Evolutionary conservation across 2,888 invertebrate genomes (phyloP), one percentile per base, ranked within the genome.

Genomic region (Troides aeacus): DNA sequence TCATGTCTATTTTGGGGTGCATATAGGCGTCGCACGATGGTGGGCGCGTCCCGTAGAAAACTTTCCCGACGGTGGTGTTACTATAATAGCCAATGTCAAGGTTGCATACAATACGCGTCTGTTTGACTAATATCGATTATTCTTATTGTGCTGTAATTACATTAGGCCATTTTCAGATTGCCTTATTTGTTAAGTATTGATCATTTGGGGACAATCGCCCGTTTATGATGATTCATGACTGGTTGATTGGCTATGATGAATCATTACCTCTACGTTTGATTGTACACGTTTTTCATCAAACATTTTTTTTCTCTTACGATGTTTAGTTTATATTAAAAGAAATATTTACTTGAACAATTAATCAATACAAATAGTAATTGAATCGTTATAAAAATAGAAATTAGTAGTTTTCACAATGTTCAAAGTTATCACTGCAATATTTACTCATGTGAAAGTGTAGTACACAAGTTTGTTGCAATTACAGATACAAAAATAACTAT

Each of bases 1-100:
- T 85, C 75, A 78, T 80, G 79, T 85, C 84, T 85, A 88, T 86
- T 88, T 86, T 77, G 78, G 83, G 84, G 81, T 76, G 73, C 79
- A 81, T 79, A 78, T 73, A 75, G 77, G 75, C 78, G 75, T 76
- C 75, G 75, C 74, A 76, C 74, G 76, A 67, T 73, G 72, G 72
- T 73, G 73, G 76, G 76, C 73, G 74, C 74, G 76, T 74, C 77
- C 78, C 66, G 70, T 75, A 71, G 73, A 74, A 74, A 74, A 74
- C 78, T 74, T 73, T 70, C 66, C 71, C 73, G 69, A 73, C 72
- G 74, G 75, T 74, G 74, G 75, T 74, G 74, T 62, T 57, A 18
- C 53, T 39, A 12, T 42, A 30, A 12, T 42, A 30, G 50, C n/a
- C 72, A 76, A 73, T 84, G 87, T 85, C 90, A 91, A 89, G 90